Evolutionary conservation across 2,888 invertebrate species (phyloP), one percentile per base, ranked within the genome.

Genomic region (Dasypogon diadema): DNA sequence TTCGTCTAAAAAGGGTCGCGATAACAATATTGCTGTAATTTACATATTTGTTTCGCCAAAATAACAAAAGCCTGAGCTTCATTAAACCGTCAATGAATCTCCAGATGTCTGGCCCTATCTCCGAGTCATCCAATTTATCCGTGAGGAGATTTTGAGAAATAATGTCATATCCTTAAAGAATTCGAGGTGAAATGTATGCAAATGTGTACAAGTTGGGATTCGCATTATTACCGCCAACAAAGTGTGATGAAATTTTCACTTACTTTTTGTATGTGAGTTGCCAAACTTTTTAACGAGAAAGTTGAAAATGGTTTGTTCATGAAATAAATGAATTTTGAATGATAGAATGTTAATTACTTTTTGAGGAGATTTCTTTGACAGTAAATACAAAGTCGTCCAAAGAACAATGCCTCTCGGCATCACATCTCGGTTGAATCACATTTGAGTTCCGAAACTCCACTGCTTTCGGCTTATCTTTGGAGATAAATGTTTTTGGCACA

Each of bases 1-100:
- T 42, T 5, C 34, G 12, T 0, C 12, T 42, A 42, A 42, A 12
- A 42, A 42, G 42, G 42, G 42, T 42, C 42, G 42, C 42, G 42
- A 42, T 42, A 42, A 42, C 42, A 42, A 12, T 42, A 12, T 42
- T 12, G 2, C 42, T 42, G 42, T 42, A 42, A 42, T 42, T 42
- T 42, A 42, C 42, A 42, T 42, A 42, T 42, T 42, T 42, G 42
- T 42, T 42, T 42, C 42, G 42, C n/a, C n/a, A 42, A 42, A 12
- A 42, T 42, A 42, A 42, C 42, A 42, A 42, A 42, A 42, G 42
- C 42, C n/a, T 42, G 2, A 12, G n/a, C 42, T 12, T 12, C 42
- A 42, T 6, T 12, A 12, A 42, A 6, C 12, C 42, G 12, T 6
- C 8, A n/a, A 42, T 12, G 42, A 42, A 42, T 42, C 42, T 42